Conservation (phyloP, 2,113 vertebrate species). For the Alouatta palliata region DNA sequence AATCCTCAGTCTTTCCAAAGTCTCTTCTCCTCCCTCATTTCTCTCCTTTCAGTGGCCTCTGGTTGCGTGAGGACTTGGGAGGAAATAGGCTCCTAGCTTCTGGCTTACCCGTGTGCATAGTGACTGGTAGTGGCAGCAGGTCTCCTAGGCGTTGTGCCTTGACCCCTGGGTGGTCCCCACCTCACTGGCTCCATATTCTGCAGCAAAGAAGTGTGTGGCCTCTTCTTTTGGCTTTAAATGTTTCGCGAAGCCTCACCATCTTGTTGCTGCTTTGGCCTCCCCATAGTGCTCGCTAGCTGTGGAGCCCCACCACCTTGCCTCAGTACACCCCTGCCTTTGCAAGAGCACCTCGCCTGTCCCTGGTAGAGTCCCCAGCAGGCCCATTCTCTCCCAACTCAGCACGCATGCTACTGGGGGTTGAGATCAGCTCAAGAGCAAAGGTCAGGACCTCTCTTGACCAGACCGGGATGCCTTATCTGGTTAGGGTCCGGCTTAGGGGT, state of each 20-base stretch:
- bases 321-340: neutral
- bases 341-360: neutral
- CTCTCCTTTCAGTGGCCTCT: neutral
- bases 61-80: neutral
- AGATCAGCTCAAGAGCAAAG: neutral
- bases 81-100: neutral
- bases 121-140: too few species aligned
- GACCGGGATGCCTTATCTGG: neutral
- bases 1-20: neutral
- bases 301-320: neutral
- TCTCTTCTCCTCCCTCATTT: neutral
- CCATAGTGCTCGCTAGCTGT: too few species aligned
- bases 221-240: neutral
- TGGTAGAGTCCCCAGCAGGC: neutral
- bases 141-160: neutral
- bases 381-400: neutral
- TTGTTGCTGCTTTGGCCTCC: neutral
- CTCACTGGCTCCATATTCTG: neutral
- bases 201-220: neutral
- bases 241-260: rapidly evolving
- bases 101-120: neutral
- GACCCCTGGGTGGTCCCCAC: neutral
- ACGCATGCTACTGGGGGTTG: neutral
- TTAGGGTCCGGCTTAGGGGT: neutral
- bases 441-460: neutral